Conservation (phyloP, 2,888 invertebrate genomes). For the Amblyteles armatorius region DNA sequence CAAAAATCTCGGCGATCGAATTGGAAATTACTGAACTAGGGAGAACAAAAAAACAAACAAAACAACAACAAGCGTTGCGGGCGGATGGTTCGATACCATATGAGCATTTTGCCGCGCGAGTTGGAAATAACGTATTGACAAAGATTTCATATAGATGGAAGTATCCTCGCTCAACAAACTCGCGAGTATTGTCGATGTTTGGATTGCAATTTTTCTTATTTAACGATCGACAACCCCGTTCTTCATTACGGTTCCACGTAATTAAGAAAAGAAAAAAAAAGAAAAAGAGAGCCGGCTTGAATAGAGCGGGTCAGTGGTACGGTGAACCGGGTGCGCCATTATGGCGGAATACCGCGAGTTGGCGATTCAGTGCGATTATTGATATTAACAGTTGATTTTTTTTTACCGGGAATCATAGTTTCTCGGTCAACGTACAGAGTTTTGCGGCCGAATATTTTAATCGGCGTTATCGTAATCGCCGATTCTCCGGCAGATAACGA, state of each 20-base stretch:
- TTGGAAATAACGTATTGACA: neutral
- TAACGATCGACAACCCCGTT: neutral
- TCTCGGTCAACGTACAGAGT: neutral
- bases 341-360: conserved; percentile 55
- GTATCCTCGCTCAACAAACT: neutral
- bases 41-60: conserved; percentile 7
- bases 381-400: neutral
- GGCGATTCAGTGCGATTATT: conserved; percentile 34
- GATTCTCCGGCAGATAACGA: conserved; percentile 3
- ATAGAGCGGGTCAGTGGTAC: conserved; percentile 45
- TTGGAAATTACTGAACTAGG: conserved; percentile 16
- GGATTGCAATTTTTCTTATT: neutral
- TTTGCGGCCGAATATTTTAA: neutral
- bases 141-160: neutral
- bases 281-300: conserved; percentile 53
- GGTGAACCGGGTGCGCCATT: conserved; percentile 65
- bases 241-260: neutral
- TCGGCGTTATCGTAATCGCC: neutral
- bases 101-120: conserved; percentile 25
- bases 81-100: conserved; percentile 34
- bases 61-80: conserved; percentile 34
- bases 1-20: neutral
- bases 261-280: neutral
- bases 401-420: neutral
- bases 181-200: neutral